Percentiles rank a stretch among this genome's conserved stretches.
Conservation (phyloP, 1,140 invertebrate genomes). For the Conus ventricosus region DNA sequence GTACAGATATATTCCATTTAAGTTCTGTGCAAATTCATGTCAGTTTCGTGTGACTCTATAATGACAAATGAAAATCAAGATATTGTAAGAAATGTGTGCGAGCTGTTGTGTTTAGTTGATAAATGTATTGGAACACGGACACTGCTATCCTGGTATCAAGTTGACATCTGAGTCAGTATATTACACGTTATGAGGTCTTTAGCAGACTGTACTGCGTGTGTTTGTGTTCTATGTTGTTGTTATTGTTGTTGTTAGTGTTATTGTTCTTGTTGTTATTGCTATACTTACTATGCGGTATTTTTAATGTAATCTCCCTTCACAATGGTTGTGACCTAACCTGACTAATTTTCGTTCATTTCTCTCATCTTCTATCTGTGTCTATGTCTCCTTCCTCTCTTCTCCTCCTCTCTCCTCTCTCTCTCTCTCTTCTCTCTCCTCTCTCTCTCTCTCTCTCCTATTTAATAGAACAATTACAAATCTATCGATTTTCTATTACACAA, state of each 20-base stretch:
- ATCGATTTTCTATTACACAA: neutral
- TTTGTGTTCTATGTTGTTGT: neutral
- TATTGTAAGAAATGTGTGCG: too few relatives aligned
- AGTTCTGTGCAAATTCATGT: too few relatives aligned
- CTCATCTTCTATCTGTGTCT: neutral
- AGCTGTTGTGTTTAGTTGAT: too few relatives aligned
- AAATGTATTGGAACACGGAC: neutral
- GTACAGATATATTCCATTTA: too few relatives aligned
- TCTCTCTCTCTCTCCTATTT: neutral
- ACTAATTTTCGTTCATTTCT: neutral
- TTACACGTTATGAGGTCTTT: neutral
- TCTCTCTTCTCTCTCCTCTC: too few relatives aligned
- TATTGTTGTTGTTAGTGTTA: neutral
- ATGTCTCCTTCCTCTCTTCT: neutral
- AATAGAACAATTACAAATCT: neutral
- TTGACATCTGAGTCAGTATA: neutral
- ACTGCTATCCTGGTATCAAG: neutral
- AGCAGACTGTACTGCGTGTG: neutral
- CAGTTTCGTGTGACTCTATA: too few relatives aligned
- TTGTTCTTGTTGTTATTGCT: neutral
- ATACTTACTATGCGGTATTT: neutral
- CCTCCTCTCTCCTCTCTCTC: neutral
- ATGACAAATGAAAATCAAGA: too few relatives aligned
- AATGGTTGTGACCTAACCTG: neutral
- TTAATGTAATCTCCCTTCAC: neutral